Base-by-base conservation (phyloP, 2,888 invertebrate species). In the Nomada fabriciana region DNA sequence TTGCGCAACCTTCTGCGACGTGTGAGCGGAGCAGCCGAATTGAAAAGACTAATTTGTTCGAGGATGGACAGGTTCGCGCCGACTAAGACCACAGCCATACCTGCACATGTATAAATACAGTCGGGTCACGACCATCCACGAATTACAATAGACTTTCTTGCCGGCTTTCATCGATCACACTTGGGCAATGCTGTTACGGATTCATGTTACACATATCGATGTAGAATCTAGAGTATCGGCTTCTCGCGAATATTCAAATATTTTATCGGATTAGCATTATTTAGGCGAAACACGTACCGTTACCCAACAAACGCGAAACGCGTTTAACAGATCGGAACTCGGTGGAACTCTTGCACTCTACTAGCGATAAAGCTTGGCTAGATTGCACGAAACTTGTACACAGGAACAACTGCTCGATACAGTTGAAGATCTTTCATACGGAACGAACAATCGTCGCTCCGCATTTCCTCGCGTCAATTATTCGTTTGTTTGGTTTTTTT, bases 111-210 rank as follows among this genome's bases (percentile, higher is more conserved):
- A 93, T 94, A 94, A 93, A 93, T 94, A 94, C 93, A 93, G 92
- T 93, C 90, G 90, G 91, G 90, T 89, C 91, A 91, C 93, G 94
- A 94, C 93, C 90, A 91, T 93, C 84, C 91, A 91, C 90, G 94
- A 93, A 94, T 94, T 93, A 93, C 91, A 94, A 94, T 94, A 91
- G 93, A 94, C 94, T 93, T 94, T 94, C 94, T 93, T 94, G 87
- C 88, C 89, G 87, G 92, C 93, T 94, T 94, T 93, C 93, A 91
- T 94, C 93, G 93, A 91, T 92, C 88, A 85, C 84, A 88, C 91
- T 93, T 93, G 88, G 91, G 93, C 93, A 93, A 93, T 87, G 90
- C 88, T 92, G 91, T 92, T 92, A 92, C 91, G 91, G 89, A 92
- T 93, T 90, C 87, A 91, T 91, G 90, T 90, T 91, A 91, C 88